Conservation (phyloP, 2,888 invertebrate genomes). For the Furcula furcula region DNA sequence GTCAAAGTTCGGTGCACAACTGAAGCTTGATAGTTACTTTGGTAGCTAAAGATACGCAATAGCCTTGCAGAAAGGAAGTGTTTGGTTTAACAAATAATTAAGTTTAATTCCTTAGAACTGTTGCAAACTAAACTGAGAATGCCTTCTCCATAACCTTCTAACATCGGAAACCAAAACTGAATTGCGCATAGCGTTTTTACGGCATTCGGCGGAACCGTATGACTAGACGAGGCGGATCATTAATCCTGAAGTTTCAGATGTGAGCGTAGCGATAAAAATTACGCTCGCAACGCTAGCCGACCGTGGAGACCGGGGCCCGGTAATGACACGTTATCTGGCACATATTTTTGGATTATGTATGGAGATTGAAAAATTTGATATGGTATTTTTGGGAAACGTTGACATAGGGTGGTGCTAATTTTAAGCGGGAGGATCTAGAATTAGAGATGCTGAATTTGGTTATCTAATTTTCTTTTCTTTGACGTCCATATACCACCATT, state of each 20-base stretch:
- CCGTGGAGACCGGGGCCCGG: conserved; percentile 29
- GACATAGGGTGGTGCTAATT: not conserved
- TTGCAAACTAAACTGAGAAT: conserved; percentile 12
- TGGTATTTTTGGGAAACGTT: not conserved
- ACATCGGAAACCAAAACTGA: conserved; percentile 52
- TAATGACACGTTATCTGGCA: conserved; percentile 29
- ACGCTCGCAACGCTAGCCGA: conserved; percentile 46
- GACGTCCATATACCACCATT: too few species aligned
- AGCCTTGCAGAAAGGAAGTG: too few species aligned
- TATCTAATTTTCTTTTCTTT: too few species aligned
- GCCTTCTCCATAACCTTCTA: conserved; percentile 32
- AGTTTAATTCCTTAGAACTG: too few species aligned
- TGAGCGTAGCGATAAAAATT: conserved; percentile 73
- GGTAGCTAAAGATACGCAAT: too few species aligned
- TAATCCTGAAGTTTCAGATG: conserved; percentile 76
- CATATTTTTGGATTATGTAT: conserved; percentile 23
- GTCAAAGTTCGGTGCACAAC: too few species aligned
- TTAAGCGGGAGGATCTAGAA: too few species aligned
- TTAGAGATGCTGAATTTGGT: too few species aligned
- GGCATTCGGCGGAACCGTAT: conserved; percentile 78
- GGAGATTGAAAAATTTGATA: conserved; percentile 1
- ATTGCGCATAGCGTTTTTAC: conserved; percentile 79
- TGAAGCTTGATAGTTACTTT: too few species aligned
- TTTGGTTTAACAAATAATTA: too few species aligned
- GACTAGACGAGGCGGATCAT: conserved; percentile 79